A percentile compares a stretch with the other conserved stretches of the same genome.
Conservation (phyloP, 1,140 invertebrate species). For the Agrilus planipennis region DNA sequence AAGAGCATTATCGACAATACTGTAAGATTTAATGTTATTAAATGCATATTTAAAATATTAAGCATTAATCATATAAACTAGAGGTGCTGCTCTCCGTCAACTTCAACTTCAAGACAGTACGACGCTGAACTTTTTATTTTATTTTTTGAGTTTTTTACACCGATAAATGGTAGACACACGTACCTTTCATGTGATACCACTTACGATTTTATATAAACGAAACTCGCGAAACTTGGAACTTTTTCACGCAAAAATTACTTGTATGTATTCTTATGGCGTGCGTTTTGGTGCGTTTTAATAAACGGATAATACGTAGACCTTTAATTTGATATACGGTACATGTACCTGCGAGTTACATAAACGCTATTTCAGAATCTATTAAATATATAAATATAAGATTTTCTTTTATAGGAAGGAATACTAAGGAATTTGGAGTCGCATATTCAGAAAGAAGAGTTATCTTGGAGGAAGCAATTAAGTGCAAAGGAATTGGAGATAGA, state of each 20-base stretch:
- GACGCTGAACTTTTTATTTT: too few species aligned
- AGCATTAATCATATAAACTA: background rate
- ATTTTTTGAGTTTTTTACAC: background rate
- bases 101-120: too few species aligned
- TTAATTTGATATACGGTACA: conserved; percentile 4
- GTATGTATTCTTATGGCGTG: background rate
- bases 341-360: conserved; percentile 13
- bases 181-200: background rate
- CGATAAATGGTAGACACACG: background rate
- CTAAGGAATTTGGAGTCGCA: conserved; percentile 55
- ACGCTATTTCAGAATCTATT: conserved; percentile 9
- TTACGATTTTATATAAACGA: background rate
- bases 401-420: conserved; percentile 46
- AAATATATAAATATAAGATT: background rate
- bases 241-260: too few species aligned
- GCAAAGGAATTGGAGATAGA: conserved; percentile 49
- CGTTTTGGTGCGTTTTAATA: background rate
- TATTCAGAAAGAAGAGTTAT: conserved; percentile 54
- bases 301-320: background rate
- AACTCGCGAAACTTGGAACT: too few species aligned
- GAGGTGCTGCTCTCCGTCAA: too few species aligned
- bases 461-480: conserved; percentile 50
- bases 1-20: conserved; percentile 64
- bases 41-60: background rate
- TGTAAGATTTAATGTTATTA: conserved; percentile 36